Evolutionary conservation across 2,888 invertebrate genomes (phyloP), one percentile per base, ranked within the genome.

Genomic region (Drosophila neoperkinsi): DNA sequence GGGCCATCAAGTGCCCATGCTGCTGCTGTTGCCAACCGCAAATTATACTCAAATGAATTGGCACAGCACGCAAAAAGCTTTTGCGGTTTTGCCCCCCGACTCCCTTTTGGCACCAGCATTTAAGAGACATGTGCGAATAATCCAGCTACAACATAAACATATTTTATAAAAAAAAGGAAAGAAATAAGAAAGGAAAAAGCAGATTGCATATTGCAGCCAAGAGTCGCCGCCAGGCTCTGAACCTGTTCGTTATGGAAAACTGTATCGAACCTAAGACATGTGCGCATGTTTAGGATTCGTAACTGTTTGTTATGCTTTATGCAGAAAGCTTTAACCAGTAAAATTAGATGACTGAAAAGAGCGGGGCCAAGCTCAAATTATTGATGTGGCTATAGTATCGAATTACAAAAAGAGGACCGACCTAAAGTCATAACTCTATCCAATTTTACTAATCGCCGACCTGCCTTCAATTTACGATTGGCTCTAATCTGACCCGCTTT

Each of bases 31-130:
- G 57, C 25, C 46, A 62, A 88, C 88, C 86, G 90, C 90, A 90
- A 85, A 87, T 87, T 86, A 86, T 74, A 78, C 68, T 55, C 80
- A 88, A 86, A 86, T 86, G 90, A 88, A 90, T 86, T 88, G 90
- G 58, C 70, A 60, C 83, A 76, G 65, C 65, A 75, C 68, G 62
- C 73, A 67, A 70, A 77, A 78, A 71, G 72, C 60, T 74, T 79
- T 83, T 86, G 90, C 65, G 88, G 86, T 86, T 75, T 64, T 67
- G 55, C n/a, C 11, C 43, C 51, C 21, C 43, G 51, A 60, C 56
- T 77, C 59, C 69, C 65, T 75, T 71, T 55, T 56, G 50, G 21
- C 43, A 34, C 28, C 59, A 28, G 25, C 53, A 50, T 33, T 58
- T 65, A 58, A 60, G 50, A 33, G 63, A 56, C 63, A 68, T 71